phyloP scores from a whole-genome alignment of 2,888 invertebrate genomes.

The Danaus chrysippus region DNA sequence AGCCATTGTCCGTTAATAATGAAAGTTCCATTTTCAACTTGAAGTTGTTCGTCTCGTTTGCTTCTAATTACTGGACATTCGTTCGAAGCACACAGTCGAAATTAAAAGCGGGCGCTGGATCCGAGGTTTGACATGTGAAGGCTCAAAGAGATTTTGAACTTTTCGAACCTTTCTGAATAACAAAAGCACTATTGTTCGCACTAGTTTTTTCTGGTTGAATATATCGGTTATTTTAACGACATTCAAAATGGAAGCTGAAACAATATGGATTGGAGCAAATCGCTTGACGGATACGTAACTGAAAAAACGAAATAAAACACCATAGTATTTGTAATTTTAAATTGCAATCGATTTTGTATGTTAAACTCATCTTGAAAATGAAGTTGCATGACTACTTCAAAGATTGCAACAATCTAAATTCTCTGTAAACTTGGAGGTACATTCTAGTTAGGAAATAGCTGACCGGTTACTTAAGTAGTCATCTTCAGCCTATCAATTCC shows the following conservation, averaged over 20 bases:
- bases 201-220: constrained; percentile 10
- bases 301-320: too few relatives aligned
- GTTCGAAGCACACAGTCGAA: constrained; percentile 18
- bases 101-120: constrained; percentile 15
- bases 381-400: too few relatives aligned
- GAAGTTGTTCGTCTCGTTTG: constrained; percentile 31
- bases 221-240: constrained; percentile 19
- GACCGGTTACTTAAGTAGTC: constrained; percentile 28
- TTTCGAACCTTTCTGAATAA: constrained; percentile 13
- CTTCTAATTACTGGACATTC: constrained; percentile 30
- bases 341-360: too few relatives aligned
- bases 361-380: too few relatives aligned
- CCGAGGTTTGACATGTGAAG: constrained; percentile 12
- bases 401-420: background rate
- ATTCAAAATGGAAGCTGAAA: constrained; percentile 7
- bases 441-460: constrained; percentile 20
- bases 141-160: constrained; percentile 8
- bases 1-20: constrained; percentile 37
- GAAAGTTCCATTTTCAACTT: constrained; percentile 34
- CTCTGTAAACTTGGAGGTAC: background rate
- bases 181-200: constrained; percentile 20
- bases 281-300: background rate
- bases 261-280: background rate
- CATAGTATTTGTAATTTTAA: too few relatives aligned
- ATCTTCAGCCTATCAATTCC: constrained; percentile 31